Evolutionary conservation across 2,797 vertebrate species (phyloP).

Genomic region (Falco peregrinus): DNA sequence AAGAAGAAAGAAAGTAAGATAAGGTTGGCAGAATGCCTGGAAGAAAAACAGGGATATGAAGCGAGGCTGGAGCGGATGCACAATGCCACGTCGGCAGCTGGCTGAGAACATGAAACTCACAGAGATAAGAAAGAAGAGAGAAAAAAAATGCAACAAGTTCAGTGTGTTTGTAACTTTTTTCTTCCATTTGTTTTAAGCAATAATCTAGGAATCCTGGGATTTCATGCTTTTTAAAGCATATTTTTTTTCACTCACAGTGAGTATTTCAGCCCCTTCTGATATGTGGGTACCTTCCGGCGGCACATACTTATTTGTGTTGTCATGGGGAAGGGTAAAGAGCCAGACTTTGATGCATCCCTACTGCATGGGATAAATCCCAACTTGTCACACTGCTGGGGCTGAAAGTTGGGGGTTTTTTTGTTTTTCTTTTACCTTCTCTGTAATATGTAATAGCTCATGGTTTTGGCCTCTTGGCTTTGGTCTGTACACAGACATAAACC

Average conservation of each 20-base stretch:
- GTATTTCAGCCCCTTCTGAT: neutral
- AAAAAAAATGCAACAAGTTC: too few relatives aligned
- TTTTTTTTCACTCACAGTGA: constrained; percentile 75
- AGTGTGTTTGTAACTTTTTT: too few relatives aligned
- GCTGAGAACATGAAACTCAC: too few relatives aligned
- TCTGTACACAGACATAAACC: neutral
- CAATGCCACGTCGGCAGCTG: too few relatives aligned
- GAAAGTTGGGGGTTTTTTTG: neutral
- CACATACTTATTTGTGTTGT: fast-evolving
- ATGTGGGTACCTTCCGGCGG: neutral
- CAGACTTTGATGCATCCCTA: neutral
- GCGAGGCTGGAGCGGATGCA: too few relatives aligned
- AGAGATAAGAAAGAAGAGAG: too few relatives aligned
- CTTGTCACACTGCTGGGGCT: neutral
- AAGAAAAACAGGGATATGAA: too few relatives aligned
- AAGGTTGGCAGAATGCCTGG: too few relatives aligned
- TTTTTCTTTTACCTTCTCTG: neutral
- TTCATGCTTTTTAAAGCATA: neutral
- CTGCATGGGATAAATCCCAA: neutral
- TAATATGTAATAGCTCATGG: neutral
- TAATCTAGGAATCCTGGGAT: neutral
- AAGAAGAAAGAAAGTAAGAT: too few relatives aligned
- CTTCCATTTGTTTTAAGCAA: neutral
- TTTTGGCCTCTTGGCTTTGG: neutral
- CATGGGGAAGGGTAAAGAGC: neutral